Percentiles rank a stretch among this genome's conserved stretches.
phyloP scores from a whole-genome alignment of 2,888 invertebrate genomes.

The Candidula unifasciata region DNA sequence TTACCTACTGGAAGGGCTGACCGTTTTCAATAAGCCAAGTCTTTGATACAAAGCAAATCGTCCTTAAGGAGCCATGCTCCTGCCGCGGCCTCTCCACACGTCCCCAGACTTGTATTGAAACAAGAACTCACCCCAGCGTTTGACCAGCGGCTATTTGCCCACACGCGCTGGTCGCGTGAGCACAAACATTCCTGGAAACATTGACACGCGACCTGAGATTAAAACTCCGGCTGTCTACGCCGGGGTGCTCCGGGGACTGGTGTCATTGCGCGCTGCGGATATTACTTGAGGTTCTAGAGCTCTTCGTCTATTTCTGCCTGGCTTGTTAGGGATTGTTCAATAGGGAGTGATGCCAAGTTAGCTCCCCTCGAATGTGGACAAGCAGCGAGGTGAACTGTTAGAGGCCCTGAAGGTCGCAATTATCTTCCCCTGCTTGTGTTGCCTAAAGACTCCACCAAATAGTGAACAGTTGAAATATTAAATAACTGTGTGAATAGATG shows the following conservation, averaged over 20 bases:
- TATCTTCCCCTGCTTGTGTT: background rate
- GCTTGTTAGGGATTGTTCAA: background rate
- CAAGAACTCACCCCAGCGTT: background rate
- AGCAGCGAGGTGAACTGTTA: background rate
- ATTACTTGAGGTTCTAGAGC: conserved; percentile 4
- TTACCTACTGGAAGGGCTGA: no score
- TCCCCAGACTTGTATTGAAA: conserved; percentile 7
- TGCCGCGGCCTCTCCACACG: background rate
- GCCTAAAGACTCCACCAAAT: no score
- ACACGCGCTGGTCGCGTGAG: conserved; percentile 34
- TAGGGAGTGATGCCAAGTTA: background rate
- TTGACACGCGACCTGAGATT: conserved; percentile 20
- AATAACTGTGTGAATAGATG: background rate
- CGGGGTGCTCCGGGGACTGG: background rate
- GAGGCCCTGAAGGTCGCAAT: conserved; percentile 22
- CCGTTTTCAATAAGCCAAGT: background rate
- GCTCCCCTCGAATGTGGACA: background rate
- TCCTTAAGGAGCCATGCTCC: background rate
- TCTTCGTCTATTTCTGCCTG: conserved; percentile 1
- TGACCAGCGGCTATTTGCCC: conserved; percentile 12
- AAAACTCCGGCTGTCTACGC: background rate
- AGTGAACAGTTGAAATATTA: background rate
- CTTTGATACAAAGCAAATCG: background rate
- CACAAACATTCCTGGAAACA: conserved; percentile 26
- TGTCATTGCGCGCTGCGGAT: conserved; percentile 23